A percentile compares a stretch with the other conserved stretches of the same genome.
Conservation (phyloP, 2,888 invertebrate species). For the Amphipyra berbera region DNA sequence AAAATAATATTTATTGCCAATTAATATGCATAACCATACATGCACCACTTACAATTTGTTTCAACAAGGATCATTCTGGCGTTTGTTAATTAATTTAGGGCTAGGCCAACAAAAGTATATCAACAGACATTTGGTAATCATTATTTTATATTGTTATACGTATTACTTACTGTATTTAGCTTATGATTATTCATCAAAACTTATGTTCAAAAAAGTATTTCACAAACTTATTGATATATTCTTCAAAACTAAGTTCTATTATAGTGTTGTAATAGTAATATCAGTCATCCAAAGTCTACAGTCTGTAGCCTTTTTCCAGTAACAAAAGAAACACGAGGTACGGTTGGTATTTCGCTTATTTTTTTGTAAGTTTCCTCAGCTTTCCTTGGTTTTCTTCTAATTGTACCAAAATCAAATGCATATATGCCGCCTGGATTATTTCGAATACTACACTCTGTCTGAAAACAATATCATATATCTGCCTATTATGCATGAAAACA, state of each 20-base stretch:
- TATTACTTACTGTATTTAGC: not conserved
- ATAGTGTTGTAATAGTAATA: not conserved
- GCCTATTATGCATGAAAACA: too few relatives aligned
- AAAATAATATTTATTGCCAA: constrained; percentile 26
- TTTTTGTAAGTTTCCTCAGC: constrained; percentile 72
- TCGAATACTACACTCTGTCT: constrained; percentile 89
- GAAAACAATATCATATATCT: constrained; percentile 53
- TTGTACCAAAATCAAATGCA: constrained; percentile 88
- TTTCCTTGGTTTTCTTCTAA: constrained; percentile 79
- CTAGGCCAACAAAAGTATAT: constrained; percentile 9
- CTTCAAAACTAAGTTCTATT: not conserved
- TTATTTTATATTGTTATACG: constrained; percentile 7
- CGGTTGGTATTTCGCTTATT: constrained; percentile 75
- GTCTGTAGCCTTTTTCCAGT: constrained; percentile 89
- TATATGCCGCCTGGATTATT: constrained; percentile 90
- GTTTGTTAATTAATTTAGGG: constrained; percentile 10
- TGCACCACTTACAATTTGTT: constrained; percentile 22
- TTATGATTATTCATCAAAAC: constrained; percentile 19
- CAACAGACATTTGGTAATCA: constrained; percentile 7
- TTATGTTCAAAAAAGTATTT: constrained; percentile 9
- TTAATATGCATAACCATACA: constrained; percentile 15
- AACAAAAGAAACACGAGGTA: constrained; percentile 89
- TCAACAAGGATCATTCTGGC: not conserved
- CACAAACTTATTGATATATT: constrained; percentile 9
- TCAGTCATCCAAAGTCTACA: constrained; percentile 84